Conservation (phyloP, 2,113 vertebrate genomes). For the Litocranius walleri region DNA sequence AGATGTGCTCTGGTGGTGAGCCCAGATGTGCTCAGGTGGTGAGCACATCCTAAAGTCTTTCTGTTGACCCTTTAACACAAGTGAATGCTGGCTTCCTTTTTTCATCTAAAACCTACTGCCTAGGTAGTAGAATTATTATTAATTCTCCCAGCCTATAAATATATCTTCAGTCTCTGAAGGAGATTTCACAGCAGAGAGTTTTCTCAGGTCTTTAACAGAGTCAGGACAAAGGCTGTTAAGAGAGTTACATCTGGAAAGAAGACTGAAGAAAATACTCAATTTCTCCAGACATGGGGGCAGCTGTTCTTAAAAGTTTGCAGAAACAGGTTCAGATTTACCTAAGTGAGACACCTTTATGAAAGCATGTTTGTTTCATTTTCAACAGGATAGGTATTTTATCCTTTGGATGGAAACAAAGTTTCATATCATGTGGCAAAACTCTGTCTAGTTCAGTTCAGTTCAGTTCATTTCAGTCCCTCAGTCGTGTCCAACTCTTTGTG, state of each 20-base stretch:
- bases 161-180: conserved; percentile 7
- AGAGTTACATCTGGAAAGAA: neutral
- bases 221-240: neutral
- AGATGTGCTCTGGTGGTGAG: no score
- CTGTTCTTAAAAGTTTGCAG: neutral
- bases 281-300: neutral
- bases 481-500: rapidly evolving
- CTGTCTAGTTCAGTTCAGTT: neutral
- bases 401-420: neutral
- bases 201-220: conserved; percentile 44
- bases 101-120: neutral
- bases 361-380: neutral
- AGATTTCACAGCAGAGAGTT: conserved; percentile 30
- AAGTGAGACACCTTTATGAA: neutral
- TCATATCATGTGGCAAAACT: neutral
- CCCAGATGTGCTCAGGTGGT: neutral
- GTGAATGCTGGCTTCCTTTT: neutral
- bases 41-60: neutral
- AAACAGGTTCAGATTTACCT: neutral
- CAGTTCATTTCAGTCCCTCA: neutral
- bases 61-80: conserved; percentile 37
- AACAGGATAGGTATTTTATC: neutral
- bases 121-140: conserved; percentile 1
- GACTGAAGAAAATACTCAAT: neutral
- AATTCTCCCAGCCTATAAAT: conserved; percentile 38